Conservation (phyloP, 2,888 invertebrate genomes). For the Phortica magna region DNA sequence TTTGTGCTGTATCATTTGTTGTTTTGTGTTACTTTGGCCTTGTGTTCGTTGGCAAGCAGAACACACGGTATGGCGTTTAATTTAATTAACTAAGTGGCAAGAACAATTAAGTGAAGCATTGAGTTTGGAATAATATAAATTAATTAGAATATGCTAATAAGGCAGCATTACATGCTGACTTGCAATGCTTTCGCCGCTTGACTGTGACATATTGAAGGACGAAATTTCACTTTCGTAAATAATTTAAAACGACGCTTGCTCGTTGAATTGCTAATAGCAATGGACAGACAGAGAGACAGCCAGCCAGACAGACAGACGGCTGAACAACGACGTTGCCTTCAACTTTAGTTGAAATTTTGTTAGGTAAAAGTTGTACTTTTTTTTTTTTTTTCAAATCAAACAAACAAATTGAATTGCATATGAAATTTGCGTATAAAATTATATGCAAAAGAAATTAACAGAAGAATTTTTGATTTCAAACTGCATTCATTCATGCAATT, state of each 20-base stretch:
- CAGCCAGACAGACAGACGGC: too few relatives aligned
- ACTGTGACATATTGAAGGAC: slow-evolving; percentile 5
- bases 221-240: slow-evolving; percentile 12
- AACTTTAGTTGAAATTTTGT: neutral
- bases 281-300: too few relatives aligned
- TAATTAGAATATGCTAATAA: slow-evolving; percentile 71
- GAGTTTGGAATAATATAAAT: slow-evolving; percentile 71
- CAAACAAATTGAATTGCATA: neutral
- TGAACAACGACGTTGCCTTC: neutral
- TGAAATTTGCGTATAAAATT: neutral
- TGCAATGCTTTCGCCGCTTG: neutral
- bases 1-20: neutral
- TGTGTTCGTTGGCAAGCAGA: slow-evolving; percentile 31
- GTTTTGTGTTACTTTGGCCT: neutral
- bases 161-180: slow-evolving; percentile 21
- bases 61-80: slow-evolving; percentile 64
- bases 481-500: neutral
- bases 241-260: slow-evolving; percentile 6
- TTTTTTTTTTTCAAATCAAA: neutral
- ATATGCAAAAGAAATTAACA: slow-evolving; percentile 1
- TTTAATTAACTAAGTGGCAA: slow-evolving; percentile 70
- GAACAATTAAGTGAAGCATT: slow-evolving; percentile 65
- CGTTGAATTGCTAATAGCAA: slow-evolving; percentile 2
- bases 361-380: neutral
- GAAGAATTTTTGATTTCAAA: neutral